Base-by-base conservation (phyloP, 2,797 vertebrate genomes). In the Acanthurus leucopareius region DNA sequence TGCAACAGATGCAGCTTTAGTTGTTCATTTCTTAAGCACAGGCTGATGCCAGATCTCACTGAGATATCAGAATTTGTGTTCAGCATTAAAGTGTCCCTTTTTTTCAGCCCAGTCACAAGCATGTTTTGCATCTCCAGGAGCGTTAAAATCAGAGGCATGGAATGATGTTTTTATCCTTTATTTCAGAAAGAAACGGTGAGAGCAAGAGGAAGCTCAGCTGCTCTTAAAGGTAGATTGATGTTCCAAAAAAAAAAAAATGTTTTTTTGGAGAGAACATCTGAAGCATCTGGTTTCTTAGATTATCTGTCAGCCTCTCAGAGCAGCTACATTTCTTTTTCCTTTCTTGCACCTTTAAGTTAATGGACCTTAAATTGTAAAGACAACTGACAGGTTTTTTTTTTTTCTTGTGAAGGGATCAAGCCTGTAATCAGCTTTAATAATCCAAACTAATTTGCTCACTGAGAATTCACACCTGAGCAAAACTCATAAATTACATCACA, bases 1-100 rank as follows among this genome's bases (percentile, higher is more conserved):
- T 20, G 58, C 79, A 79, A 66, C 79, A 77, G 73, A 80, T 83
- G 69, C 65, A 59, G 75, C 72, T 69, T 63, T 16, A 53, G 65
- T 77, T 68, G 67, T 81, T 80, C 52, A 22, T 73, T 76, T 79
- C 58, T 70, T 45, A 60, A 82, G 72, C 40, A 3, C 75, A 75
- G 61, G 32, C 73, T 71, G 45, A 42, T 58, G 71, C 58, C 66
- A 73, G 15, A 45, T 85, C 61, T 82, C 60, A 51, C 56, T 20
- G 62, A 62, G 59, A 87, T 19, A 68, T 70, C 71, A 44, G 15
- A 14, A 54, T 61, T 68, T 57, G 58, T 9, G 1, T 47, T 69
- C 47, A 60, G 71, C 57, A 71, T 57, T 85, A 79, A 4, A 35
- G 32, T 6, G 19, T 20, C 0, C 35, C n/a, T 25, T 71, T 76